Evolutionary conservation across 2,888 invertebrate genomes (phyloP), one percentile per base, ranked within the genome.

Genomic region (Odontocolon sp.): DNA sequence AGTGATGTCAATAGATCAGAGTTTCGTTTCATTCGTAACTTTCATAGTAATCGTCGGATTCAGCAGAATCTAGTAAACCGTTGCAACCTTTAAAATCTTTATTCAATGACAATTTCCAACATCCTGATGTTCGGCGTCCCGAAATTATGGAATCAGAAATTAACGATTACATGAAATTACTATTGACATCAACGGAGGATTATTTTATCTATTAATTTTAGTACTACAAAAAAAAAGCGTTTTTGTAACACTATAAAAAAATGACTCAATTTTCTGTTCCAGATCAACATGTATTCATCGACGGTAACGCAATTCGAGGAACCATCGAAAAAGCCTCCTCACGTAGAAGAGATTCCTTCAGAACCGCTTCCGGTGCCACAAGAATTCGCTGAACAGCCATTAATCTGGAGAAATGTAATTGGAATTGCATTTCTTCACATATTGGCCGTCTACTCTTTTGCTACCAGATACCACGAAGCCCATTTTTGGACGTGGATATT

Each of bases 401-500:
- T 94, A n/a, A 93, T 93, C 82, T 95, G 94, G 95, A 89, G 88
- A 50, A 94, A 94, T 83, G 91, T 93, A 11, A 90, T 94, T 73
- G 88, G 90, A 23, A 93, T 95, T 45, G 87, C 89, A 1, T 5
- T 91, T 6, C 89, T 93, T 31, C 94, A 94, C 80, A 9, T 93
- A 0, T 71, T 91, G 0, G 90, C 91, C 1, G 0, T 92, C 0
- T 82, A 91, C 70, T 89, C 90, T 69, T 84, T 92, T 3, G 0
- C 89, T 3, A 84, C 86, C n/a, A 90, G 82, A 82, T 88, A 88
- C 73, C 69, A 80, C 3, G 72, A 87, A 42, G 83, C 92, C 77
- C 82, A 90, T 75, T 66, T 92, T 77, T 89, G 90, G 79, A 92
- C 94, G 0, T 83, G 91, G 33, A 5, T 92, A n/a, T 94, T 92